Conservation (phyloP, 2,888 invertebrate species). For the Phengaris alcon region DNA sequence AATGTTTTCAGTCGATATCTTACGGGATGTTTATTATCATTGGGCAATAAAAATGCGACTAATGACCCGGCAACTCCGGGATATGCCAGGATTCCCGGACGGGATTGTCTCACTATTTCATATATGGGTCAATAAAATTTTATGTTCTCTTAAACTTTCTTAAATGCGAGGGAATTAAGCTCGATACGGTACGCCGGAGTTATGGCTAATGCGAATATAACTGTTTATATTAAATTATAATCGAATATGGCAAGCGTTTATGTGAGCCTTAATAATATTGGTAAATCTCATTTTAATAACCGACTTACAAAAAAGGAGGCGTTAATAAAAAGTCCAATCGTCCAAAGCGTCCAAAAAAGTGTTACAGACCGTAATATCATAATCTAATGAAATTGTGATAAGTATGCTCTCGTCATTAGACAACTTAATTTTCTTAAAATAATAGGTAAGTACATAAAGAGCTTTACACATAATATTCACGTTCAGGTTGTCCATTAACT, state of each 20-base stretch:
- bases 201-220: constrained; percentile 20
- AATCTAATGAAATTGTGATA: too few relatives aligned
- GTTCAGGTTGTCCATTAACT: constrained; percentile 25
- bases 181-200: constrained; percentile 23
- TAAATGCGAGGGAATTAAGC: constrained; percentile 53
- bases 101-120: constrained; percentile 75
- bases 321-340: too few relatives aligned
- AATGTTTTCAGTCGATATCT: constrained; percentile 76
- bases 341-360: too few relatives aligned
- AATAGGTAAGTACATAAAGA: too few relatives aligned
- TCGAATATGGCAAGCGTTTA: neutral
- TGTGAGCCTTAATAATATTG: neutral
- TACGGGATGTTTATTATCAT: constrained; percentile 77
- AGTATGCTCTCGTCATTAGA: too few relatives aligned
- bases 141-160: constrained; percentile 76
- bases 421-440: too few relatives aligned
- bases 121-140: constrained; percentile 78
- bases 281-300: neutral
- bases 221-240: neutral
- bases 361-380: too few relatives aligned
- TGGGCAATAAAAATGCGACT: constrained; percentile 74
- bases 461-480: too few relatives aligned
- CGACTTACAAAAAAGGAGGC: too few relatives aligned
- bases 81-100: constrained; percentile 41
- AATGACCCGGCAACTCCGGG: constrained; percentile 71